Conservation (phyloP, 1,140 invertebrate genomes). For the Ladona fulva region DNA sequence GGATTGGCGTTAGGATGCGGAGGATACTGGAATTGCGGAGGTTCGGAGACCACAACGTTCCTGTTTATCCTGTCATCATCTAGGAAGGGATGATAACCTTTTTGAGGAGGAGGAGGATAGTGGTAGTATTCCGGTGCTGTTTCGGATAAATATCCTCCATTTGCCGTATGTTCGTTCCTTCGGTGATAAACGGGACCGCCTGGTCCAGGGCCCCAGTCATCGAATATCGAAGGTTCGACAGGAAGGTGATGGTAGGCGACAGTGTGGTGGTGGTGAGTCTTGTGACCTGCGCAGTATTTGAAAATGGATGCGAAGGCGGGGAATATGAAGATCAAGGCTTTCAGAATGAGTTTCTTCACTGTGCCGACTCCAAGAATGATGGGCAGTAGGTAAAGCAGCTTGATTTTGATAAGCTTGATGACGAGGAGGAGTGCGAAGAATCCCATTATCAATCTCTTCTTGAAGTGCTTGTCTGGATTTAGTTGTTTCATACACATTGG, state of each 20-base stretch:
- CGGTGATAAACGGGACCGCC: neutral
- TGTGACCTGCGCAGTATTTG: slow-evolving; percentile 73
- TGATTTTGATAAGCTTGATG: slow-evolving; percentile 68
- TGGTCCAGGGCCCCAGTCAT: slow-evolving; percentile 14
- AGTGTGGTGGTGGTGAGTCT: slow-evolving; percentile 54
- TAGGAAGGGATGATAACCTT: neutral
- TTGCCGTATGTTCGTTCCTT: neutral
- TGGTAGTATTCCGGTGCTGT: slow-evolving; percentile 9
- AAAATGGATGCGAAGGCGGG: slow-evolving; percentile 71
- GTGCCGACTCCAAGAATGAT: slow-evolving; percentile 63
- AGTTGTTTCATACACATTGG: too few species aligned
- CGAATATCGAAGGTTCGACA: slow-evolving; percentile 32
- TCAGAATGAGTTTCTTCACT: slow-evolving; percentile 71
- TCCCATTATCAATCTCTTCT: slow-evolving; percentile 60
- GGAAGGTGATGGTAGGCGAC: slow-evolving; percentile 65
- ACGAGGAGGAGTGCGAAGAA: slow-evolving; percentile 62
- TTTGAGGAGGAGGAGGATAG: neutral
- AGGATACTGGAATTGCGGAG: neutral
- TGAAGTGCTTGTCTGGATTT: slow-evolving; percentile 59
- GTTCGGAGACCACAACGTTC: neutral
- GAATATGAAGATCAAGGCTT: slow-evolving; percentile 68
- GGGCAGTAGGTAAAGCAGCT: slow-evolving; percentile 64
- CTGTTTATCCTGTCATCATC: neutral
- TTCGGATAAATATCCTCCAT: neutral
- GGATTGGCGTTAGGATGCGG: neutral